Conservation (phyloP, 1,140 invertebrate species). For the Bursaphelenchus mucronatus region DNA sequence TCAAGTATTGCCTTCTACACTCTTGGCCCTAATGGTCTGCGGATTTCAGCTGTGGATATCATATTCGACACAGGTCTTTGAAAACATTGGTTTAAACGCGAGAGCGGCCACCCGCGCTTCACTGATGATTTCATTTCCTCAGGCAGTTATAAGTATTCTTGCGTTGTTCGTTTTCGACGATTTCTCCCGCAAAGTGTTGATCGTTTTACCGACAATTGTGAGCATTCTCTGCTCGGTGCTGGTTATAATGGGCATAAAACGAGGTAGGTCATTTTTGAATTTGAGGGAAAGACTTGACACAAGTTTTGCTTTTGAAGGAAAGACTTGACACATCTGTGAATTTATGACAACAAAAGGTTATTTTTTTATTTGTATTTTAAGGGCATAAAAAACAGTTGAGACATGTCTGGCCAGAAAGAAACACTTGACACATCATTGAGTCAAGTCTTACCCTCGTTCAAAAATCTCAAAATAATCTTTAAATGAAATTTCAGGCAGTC, state of each 20-base stretch:
- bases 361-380: not conserved
- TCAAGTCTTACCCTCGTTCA: not conserved
- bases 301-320: not conserved
- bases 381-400: not conserved
- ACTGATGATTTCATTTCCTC: slow-evolving; percentile 39
- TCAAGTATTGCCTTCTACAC: no score
- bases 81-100: slow-evolving; percentile 35
- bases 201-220: slow-evolving; percentile 40
- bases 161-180: slow-evolving; percentile 44
- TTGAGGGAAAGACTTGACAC: not conserved
- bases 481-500: slow-evolving; percentile 15
- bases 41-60: slow-evolving; percentile 45
- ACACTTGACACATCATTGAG: not conserved
- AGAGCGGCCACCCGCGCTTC: slow-evolving; percentile 29
- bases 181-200: slow-evolving; percentile 35
- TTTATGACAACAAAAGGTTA: not conserved
- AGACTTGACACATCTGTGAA: not conserved
- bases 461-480: slow-evolving; percentile 12
- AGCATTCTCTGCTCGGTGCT: slow-evolving; percentile 31
- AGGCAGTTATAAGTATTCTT: slow-evolving; percentile 35
- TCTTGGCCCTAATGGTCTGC: not conserved
- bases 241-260: slow-evolving; percentile 30
- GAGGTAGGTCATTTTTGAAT: not conserved
- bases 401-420: not conserved
- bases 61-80: slow-evolving; percentile 47